phyloP scores from a whole-genome alignment of 1,140 invertebrate genomes.

The Papilio aristodemus region DNA sequence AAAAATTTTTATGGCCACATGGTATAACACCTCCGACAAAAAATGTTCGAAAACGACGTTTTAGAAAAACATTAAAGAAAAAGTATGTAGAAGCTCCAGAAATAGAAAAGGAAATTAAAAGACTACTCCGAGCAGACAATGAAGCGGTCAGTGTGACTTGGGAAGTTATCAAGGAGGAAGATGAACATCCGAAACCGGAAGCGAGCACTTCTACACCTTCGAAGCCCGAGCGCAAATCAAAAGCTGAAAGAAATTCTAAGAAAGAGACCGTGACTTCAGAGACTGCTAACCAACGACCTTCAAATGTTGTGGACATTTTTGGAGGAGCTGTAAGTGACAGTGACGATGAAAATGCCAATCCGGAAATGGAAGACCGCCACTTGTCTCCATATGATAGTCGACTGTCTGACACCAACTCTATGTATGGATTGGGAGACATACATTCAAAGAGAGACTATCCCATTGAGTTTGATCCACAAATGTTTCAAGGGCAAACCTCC shows the following conservation, averaged over 20 bases:
- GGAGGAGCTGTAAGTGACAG: slow-evolving; percentile 93
- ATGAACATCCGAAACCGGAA: slow-evolving; percentile 84
- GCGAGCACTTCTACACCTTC: slow-evolving; percentile 56
- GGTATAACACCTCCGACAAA: slow-evolving; percentile 96
- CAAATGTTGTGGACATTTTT: slow-evolving; percentile 87
- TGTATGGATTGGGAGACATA: slow-evolving; percentile 82
- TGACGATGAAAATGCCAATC: slow-evolving; percentile 86
- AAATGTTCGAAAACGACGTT: slow-evolving; percentile 95
- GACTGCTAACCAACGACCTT: slow-evolving; percentile 58
- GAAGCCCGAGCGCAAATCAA: slow-evolving; percentile 78
- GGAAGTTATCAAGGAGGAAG: slow-evolving; percentile 96
- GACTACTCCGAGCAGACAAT: slow-evolving; percentile 94
- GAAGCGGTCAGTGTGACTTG: slow-evolving; percentile 94
- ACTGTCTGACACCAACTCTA: slow-evolving; percentile 87
- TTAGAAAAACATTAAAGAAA: slow-evolving; percentile 97
- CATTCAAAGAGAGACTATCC: slow-evolving; percentile 46
- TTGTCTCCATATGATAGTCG: slow-evolving; percentile 88
- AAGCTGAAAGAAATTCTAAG: slow-evolving; percentile 55
- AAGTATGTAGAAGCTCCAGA: slow-evolving; percentile 98
- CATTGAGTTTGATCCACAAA: slow-evolving; percentile 57
- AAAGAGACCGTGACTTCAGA: slow-evolving; percentile 51
- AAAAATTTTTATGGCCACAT: slow-evolving; percentile 96
- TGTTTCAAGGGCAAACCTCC: slow-evolving; percentile 44
- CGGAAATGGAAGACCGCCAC: slow-evolving; percentile 90
- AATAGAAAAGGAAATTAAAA: slow-evolving; percentile 98